A percentile compares a stretch with the other conserved stretches of the same genome.
Evolutionary conservation across 2,888 invertebrate species (phyloP).

Genomic region (Cerastis rubricosa): DNA sequence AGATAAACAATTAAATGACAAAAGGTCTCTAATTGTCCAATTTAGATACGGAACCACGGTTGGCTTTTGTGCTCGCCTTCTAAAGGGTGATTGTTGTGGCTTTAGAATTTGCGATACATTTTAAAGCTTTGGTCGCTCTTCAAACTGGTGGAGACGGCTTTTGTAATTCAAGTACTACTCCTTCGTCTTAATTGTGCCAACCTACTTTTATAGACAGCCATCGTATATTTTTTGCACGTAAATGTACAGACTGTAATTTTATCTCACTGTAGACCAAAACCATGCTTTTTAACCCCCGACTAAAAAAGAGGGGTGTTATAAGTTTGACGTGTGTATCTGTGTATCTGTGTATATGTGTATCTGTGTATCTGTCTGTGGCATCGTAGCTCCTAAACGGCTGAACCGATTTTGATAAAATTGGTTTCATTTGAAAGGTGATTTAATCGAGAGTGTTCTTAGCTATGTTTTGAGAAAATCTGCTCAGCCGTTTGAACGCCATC

Average conservation of each 20-base stretch:
- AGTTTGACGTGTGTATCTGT: too few species aligned
- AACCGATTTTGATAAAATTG: too few species aligned
- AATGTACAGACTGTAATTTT: not conserved
- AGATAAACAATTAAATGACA: constrained; percentile 81
- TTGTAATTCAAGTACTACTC: constrained; percentile 45
- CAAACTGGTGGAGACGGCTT: constrained; percentile 33
- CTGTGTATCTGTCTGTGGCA: too few species aligned
- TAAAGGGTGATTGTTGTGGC: constrained; percentile 67
- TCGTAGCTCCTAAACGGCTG: too few species aligned
- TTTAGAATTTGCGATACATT: constrained; percentile 63
- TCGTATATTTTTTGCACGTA: constrained; percentile 1
- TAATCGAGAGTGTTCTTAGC: too few species aligned
- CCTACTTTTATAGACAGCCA: not conserved
- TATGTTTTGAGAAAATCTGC: too few species aligned
- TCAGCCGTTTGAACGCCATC: too few species aligned
- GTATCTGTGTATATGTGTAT: too few species aligned
- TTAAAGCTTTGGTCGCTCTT: constrained; percentile 50
- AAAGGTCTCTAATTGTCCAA: constrained; percentile 79
- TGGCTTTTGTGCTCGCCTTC: constrained; percentile 68
- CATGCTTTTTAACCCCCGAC: too few species aligned
- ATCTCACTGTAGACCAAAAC: too few species aligned
- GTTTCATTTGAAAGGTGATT: too few species aligned
- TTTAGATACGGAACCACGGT: constrained; percentile 75
- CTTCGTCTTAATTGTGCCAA: constrained; percentile 36
- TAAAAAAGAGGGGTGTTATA: too few species aligned